phyloP scores from a whole-genome alignment of 1,140 invertebrate species.

The Pteromalus puparum region DNA sequence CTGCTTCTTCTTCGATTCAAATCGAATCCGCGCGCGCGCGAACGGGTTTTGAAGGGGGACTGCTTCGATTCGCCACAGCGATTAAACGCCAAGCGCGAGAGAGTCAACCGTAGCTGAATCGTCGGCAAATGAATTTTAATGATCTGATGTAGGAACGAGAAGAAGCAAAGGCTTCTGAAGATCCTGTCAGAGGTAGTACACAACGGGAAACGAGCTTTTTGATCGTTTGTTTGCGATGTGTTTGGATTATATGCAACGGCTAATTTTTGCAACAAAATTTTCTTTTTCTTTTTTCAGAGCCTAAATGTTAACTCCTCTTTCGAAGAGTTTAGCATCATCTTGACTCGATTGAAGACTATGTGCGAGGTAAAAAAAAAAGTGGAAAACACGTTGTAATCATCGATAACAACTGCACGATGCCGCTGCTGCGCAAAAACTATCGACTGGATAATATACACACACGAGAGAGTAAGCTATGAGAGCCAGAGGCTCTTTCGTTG shows the following conservation, averaged over 20 bases:
- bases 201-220: background rate
- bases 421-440: background rate
- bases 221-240: conserved; percentile 18
- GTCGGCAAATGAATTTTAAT: conserved; percentile 50
- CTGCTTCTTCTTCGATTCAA: conserved; percentile 26
- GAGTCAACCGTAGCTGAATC: conserved; percentile 9
- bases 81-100: conserved; percentile 7
- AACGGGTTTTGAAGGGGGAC: conserved; percentile 33
- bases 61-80: conserved; percentile 3
- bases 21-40: background rate
- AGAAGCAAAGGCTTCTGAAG: background rate
- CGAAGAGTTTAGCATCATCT: background rate
- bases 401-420: conserved; percentile 2
- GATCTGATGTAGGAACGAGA: background rate
- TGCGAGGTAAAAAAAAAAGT: conserved; percentile 4
- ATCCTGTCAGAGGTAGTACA: background rate
- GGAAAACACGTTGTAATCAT: background rate
- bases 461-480: too few species aligned
- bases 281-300: background rate
- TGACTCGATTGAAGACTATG: background rate
- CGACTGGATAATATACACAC: background rate
- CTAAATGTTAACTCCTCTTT: background rate
- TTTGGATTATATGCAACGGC: background rate
- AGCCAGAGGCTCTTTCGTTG: background rate
- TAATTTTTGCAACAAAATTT: background rate